phyloP scores from a whole-genome alignment of 2,797 vertebrate genomes.

The Capromys pilorides region DNA sequence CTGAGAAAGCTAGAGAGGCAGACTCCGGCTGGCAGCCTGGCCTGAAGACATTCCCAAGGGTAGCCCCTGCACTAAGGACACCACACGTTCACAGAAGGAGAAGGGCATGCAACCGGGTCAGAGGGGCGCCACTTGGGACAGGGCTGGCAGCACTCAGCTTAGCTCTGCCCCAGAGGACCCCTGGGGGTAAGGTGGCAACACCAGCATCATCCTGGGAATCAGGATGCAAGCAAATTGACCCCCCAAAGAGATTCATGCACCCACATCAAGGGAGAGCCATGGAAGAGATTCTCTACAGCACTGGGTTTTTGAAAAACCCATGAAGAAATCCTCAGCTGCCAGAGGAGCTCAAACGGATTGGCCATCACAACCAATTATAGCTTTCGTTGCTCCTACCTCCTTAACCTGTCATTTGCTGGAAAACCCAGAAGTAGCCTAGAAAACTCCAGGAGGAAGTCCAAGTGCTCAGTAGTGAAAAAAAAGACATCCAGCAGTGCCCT shows the following conservation, averaged over 20 bases:
- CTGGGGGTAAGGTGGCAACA: background rate
- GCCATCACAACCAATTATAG: too few species aligned
- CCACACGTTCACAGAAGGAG: background rate
- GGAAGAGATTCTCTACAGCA: background rate
- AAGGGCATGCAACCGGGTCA: background rate
- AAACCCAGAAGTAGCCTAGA: background rate
- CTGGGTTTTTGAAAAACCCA: background rate
- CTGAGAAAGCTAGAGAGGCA: slow-evolving; percentile 1
- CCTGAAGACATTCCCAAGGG: background rate
- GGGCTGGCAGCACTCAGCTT: background rate
- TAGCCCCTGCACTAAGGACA: background rate
- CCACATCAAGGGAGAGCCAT: background rate
- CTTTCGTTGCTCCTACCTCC: background rate
- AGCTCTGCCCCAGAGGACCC: background rate
- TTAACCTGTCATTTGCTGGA: background rate
- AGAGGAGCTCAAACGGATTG: fast-evolving
- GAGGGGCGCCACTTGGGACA: background rate
- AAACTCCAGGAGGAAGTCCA: background rate
- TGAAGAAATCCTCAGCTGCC: background rate
- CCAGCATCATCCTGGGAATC: background rate
- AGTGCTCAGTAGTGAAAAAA: background rate
- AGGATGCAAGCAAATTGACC: background rate
- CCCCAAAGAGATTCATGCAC: background rate
- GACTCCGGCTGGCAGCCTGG: background rate
- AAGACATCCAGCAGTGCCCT: background rate